Conservation (phyloP, 2,113 vertebrate genomes). For the Polypterus senegalus region DNA sequence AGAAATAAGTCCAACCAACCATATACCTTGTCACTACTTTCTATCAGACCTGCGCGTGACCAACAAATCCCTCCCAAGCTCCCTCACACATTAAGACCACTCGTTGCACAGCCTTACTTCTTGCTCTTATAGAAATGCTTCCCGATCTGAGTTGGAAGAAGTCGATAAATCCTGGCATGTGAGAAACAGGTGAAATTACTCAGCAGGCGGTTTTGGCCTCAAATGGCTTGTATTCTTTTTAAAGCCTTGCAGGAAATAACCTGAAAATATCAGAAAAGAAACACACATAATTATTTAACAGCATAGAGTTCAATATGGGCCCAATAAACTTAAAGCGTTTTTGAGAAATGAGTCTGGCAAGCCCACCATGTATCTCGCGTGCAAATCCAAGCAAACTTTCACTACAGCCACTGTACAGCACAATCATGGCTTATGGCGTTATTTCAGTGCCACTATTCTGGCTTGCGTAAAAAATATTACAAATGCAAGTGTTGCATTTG, state of each 20-base stretch:
- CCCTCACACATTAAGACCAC: neutral
- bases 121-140: conserved; percentile 73
- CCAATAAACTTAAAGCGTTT: too few relatives aligned
- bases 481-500: too few relatives aligned
- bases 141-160: conserved; percentile 68
- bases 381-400: too few relatives aligned
- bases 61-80: neutral
- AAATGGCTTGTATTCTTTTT: conserved; percentile 66
- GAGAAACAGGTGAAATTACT: conserved; percentile 66
- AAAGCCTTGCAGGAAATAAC: conserved; percentile 65
- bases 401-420: too few relatives aligned
- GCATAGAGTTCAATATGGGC: too few relatives aligned
- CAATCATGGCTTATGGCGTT: too few relatives aligned
- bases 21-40: neutral
- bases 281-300: too few relatives aligned
- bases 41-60: neutral
- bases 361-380: too few relatives aligned
- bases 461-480: too few relatives aligned
- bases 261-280: conserved; percentile 31
- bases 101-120: conserved; percentile 46
- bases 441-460: too few relatives aligned
- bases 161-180: conserved; percentile 63
- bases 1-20: neutral
- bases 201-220: conserved; percentile 71
- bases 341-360: too few relatives aligned